Percentiles rank a stretch among this genome's conserved stretches.
Conservation (phyloP, 2,113 vertebrate species). For the Barnardius zonarius region DNA sequence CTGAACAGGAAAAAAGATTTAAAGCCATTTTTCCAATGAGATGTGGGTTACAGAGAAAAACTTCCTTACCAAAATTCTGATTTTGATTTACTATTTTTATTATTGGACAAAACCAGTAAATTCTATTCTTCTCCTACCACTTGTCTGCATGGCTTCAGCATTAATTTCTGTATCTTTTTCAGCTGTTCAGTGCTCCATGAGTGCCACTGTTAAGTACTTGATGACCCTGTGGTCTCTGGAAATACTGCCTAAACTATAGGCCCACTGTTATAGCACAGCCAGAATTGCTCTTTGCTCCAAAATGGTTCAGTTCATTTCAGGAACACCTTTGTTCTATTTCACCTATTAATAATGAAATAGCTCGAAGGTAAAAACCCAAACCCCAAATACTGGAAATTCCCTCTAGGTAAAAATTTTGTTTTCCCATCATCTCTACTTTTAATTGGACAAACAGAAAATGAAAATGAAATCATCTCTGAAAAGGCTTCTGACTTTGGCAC, state of each 20-base stretch:
- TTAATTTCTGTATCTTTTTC: not conserved
- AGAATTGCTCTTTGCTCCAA: not conserved
- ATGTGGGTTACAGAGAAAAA: not conserved
- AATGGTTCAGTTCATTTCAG: not conserved
- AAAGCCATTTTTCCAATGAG: not conserved
- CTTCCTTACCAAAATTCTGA: not conserved
- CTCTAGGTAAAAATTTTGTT: not conserved
- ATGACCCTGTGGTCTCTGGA: not conserved
- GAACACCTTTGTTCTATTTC: not conserved
- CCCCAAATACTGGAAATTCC: not conserved
- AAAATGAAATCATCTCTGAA: not conserved
- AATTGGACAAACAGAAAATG: not conserved
- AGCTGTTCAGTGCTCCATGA: not conserved
- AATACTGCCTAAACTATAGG: not conserved
- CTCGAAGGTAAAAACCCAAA: not conserved
- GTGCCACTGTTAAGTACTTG: not conserved
- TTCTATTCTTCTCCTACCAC: not conserved
- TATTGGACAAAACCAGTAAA: not conserved
- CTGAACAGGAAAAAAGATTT: not conserved
- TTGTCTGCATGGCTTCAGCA: not conserved
- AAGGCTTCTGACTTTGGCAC: not conserved
- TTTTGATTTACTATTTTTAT: not conserved
- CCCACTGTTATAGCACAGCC: not conserved
- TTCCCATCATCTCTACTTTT: not conserved
- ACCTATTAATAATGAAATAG: not conserved